Base-by-base conservation (phyloP, 2,113 vertebrate genomes). In the Nematolebias whitei region DNA sequence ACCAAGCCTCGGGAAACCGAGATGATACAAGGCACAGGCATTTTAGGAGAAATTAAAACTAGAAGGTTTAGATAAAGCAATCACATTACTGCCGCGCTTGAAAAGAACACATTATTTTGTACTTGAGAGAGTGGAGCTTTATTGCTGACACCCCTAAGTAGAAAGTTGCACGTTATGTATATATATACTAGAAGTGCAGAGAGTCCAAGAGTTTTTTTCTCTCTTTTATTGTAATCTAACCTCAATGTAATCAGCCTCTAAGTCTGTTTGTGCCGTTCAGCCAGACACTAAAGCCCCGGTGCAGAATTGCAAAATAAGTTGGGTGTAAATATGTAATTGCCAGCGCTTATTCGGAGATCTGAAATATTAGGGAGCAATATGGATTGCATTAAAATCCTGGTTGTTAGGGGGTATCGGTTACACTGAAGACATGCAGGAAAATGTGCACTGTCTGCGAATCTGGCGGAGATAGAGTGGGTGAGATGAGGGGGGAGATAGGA, bases 381-480 rank as follows among this genome's bases (percentile, higher is more conserved):
- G 90, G 85, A 92, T 90, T 65, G 82, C 88, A 90, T 93, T 93
- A 91, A 89, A 90, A 90, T 87, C 82, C 85, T 76, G 86, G 89
- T 89, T 92, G 89, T 93, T 91, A 85, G 88, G 81, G 85, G 84
- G 89, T 47, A 86, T 90, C 86, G 80, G 83, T 86, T 90, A 91
- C 90, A 84, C 76, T 80, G 94, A 90, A 89, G 90, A 96, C 95
- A 96, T 93, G 95, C 94, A 90, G 94, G 92, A 92, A 91, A 92
- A 90, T 95, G 92, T 96, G 94, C 94, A 94, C 90, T 90, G 92
- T 93, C 89, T 92, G 91, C 93, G 50, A 85, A 91, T 94, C 90
- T 93, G 88, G 91, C 88, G 85, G 91, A 89, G 92, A 92, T 92
- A 92, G 94, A 96, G 95, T 94, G 94, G 94, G 93, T 93, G 94